These are phyloP conservation scores for Ormyrus pomaceus DNA, from an alignment of 2,888 invertebrate genomes.

Conservation along the genomic window DNA sequence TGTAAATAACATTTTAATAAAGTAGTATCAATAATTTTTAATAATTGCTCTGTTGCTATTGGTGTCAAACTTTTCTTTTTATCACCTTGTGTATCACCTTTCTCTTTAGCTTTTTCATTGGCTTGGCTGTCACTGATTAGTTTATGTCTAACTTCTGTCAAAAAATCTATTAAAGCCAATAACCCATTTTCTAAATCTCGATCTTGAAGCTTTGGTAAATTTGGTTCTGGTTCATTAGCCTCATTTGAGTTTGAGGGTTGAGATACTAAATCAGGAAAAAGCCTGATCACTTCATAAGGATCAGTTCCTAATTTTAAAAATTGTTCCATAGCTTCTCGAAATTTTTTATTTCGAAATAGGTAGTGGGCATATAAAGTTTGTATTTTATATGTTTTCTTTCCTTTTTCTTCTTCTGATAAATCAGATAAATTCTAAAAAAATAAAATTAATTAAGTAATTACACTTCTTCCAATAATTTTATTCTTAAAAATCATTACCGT, in stretches of 20 bases:
- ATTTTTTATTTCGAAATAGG: slow-evolving; percentile 92
- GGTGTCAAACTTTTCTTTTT: slow-evolving; percentile 74
- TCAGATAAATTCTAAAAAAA: slow-evolving; percentile 85
- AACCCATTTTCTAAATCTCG: slow-evolving; percentile 92
- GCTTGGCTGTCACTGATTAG: slow-evolving; percentile 74
- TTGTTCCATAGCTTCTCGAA: slow-evolving; percentile 92
- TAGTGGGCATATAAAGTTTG: slow-evolving; percentile 94
- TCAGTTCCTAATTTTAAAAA: slow-evolving; percentile 94
- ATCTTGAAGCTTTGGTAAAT: slow-evolving; percentile 82
- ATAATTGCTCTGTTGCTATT: slow-evolving; percentile 80
- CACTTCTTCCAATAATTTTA: slow-evolving; percentile 3
- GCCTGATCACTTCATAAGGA: slow-evolving; percentile 94
- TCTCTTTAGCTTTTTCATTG: slow-evolving; percentile 64
- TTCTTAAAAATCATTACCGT: slow-evolving; percentile 79
- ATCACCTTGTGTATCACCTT: slow-evolving; percentile 61
- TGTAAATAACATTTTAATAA: slow-evolving; percentile 97
- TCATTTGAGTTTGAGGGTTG: slow-evolving; percentile 76
- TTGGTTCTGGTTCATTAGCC: slow-evolving; percentile 73
- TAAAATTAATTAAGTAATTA: slow-evolving; percentile 15
- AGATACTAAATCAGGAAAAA: slow-evolving; percentile 93
- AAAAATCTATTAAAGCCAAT: slow-evolving; percentile 91
- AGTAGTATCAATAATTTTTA: slow-evolving; percentile 98
- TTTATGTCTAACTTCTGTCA: slow-evolving; percentile 85
- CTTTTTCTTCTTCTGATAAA: slow-evolving; percentile 87
- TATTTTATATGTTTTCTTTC: slow-evolving; percentile 89